Conservation (phyloP, 2,888 invertebrate species). For the Choristoneura rosaceana region DNA sequence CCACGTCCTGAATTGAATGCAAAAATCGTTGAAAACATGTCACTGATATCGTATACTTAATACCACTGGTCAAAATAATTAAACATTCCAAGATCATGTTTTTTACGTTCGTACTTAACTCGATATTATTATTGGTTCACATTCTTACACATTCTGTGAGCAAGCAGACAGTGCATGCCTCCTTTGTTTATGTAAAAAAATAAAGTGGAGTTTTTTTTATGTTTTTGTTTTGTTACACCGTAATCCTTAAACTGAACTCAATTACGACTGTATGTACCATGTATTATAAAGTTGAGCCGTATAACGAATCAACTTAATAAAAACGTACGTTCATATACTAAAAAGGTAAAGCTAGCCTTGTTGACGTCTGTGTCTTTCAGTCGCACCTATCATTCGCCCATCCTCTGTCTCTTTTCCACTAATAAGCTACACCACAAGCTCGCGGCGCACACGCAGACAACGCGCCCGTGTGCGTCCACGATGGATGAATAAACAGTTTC, state of each 20-base stretch:
- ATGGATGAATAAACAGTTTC: conserved; percentile 83
- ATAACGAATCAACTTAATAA: conserved; percentile 83
- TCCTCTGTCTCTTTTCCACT: conserved; percentile 74
- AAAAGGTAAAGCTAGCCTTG: conserved; percentile 82
- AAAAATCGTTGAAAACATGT: background rate
- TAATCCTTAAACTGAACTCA: conserved; percentile 65
- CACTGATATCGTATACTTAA: conserved; percentile 3
- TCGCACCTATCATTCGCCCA: conserved; percentile 61
- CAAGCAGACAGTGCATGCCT: conserved; percentile 18
- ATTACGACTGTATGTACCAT: conserved; percentile 71
- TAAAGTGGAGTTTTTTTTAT: conserved; percentile 40
- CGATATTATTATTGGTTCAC: conserved; percentile 28
- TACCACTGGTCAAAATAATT: conserved; percentile 13
- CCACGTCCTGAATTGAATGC: background rate
- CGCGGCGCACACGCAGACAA: conserved; percentile 53
- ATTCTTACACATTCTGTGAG: conserved; percentile 28
- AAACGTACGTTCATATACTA: conserved; percentile 81
- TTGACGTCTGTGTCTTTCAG: conserved; percentile 71
- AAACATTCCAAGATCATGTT: conserved; percentile 14
- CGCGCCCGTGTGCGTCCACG: conserved; percentile 54
- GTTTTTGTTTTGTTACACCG: conserved; percentile 51
- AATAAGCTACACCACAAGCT: conserved; percentile 72
- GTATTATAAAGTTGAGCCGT: conserved; percentile 78
- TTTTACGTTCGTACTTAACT: conserved; percentile 13
- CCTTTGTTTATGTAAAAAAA: conserved; percentile 28